These are phyloP conservation scores for Halichondria panicea DNA, from an alignment of 37 sponge, comb jelly and placozoan species.

Conservation along the genomic window DNA sequence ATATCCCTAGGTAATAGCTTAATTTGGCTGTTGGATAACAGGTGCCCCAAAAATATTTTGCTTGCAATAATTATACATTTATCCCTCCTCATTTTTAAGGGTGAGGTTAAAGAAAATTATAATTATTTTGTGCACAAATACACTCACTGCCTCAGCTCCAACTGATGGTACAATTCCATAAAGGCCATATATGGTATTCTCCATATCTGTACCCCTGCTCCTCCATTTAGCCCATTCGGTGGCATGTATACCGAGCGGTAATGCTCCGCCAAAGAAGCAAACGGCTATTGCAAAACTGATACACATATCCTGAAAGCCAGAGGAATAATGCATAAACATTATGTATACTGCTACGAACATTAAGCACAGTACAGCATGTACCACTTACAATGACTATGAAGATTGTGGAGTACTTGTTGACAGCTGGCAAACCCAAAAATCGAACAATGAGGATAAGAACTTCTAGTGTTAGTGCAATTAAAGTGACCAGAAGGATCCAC, in stretches of 20 bases:
- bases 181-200: not conserved
- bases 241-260: constrained; percentile 4
- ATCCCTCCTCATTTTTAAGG: no score
- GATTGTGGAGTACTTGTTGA: constrained; percentile 2
- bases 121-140: no score
- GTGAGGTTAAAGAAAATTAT: no score
- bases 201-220: not conserved
- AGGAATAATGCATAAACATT: not conserved
- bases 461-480: not conserved
- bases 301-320: constrained; percentile 5
- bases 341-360: not conserved
- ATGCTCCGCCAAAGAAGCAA: constrained; percentile 7
- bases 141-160: constrained; percentile 23
- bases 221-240: constrained; percentile 1
- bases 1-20: no score
- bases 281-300: not conserved
- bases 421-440: not conserved
- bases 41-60: no score
- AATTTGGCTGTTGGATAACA: no score
- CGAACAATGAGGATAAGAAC: not conserved
- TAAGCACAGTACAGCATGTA: not conserved
- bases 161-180: not conserved
- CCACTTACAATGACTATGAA: constrained; percentile 13
- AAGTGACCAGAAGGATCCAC: constrained; percentile 14
- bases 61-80: no score